Percentiles rank a stretch among this genome's conserved stretches.
Conservation (phyloP, 2,888 invertebrate species). For the Aproaerema taeniolella region DNA sequence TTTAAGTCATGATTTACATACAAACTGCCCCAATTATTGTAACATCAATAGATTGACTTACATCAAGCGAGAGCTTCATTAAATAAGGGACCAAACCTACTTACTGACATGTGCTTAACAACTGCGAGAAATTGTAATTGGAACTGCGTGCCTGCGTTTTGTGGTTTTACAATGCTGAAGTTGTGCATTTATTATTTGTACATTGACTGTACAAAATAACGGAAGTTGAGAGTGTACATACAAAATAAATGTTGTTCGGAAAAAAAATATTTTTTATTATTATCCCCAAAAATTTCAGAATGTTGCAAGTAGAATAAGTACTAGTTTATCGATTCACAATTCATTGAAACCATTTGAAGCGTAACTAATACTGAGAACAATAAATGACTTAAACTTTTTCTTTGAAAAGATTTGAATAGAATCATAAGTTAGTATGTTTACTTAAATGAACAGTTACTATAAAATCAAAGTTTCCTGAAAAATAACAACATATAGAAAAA, state of each 20-base stretch:
- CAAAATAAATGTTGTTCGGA: slow-evolving; percentile 72
- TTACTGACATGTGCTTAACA: slow-evolving; percentile 37
- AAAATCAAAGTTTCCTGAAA: no score
- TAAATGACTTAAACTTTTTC: no score
- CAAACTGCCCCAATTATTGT: no score
- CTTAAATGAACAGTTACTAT: no score
- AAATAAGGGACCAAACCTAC: slow-evolving; percentile 57
- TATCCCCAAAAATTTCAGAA: background rate
- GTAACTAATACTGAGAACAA: no score
- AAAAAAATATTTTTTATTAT: slow-evolving; percentile 14
- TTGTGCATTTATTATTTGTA: slow-evolving; percentile 77
- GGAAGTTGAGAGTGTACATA: slow-evolving; percentile 67
- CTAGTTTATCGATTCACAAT: no score
- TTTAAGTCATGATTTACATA: no score
- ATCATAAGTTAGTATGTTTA: no score
- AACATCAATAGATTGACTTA: background rate
- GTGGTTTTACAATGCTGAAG: slow-evolving; percentile 70
- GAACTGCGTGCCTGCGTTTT: slow-evolving; percentile 47
- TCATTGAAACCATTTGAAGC: no score
- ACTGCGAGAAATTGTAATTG: slow-evolving; percentile 19
- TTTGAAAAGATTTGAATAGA: no score
- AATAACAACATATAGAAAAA: no score
- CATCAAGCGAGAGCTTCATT: slow-evolving; percentile 10
- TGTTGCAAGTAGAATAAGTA: no score
- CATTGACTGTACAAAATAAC: slow-evolving; percentile 65